Percentiles rank a stretch among this genome's conserved stretches.
Conservation (phyloP, 2,113 vertebrate genomes). For the Silurus meridionalis region DNA sequence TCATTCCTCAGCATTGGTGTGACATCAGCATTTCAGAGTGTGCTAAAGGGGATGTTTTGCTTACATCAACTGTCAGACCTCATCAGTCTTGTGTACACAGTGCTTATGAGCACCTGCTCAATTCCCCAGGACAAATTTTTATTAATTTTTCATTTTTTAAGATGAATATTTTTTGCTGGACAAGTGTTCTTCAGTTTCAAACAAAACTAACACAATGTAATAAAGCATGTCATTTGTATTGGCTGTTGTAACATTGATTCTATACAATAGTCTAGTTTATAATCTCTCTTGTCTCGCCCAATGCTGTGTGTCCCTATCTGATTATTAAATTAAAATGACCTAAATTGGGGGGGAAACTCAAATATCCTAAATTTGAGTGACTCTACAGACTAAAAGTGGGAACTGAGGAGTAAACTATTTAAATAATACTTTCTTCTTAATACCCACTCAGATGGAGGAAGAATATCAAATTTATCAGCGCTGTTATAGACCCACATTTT, state of each 20-base stretch:
- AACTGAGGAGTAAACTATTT: neutral
- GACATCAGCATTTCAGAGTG: neutral
- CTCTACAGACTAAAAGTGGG: neutral
- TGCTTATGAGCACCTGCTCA: conserved; percentile 2
- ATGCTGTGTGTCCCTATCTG: neutral
- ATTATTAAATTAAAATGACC: neutral
- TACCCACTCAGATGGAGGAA: neutral
- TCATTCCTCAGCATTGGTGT: neutral
- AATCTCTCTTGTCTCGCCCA: neutral
- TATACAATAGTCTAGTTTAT: neutral
- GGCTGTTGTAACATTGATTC: neutral
- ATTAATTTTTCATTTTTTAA: neutral
- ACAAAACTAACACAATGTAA: neutral
- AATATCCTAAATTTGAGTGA: neutral
- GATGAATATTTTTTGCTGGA: neutral
- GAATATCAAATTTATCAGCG: neutral
- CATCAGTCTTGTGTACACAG: conserved; percentile 37
- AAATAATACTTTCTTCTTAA: neutral
- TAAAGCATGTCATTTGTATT: neutral
- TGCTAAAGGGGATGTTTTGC: neutral
- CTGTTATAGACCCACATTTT: neutral
- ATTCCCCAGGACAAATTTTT: conserved; percentile 2
- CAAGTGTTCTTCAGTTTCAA: neutral
- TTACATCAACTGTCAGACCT: conserved; percentile 20
- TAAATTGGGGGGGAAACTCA: neutral